Conservation (phyloP, 2,888 invertebrate species). For the Spodoptera littoralis region DNA sequence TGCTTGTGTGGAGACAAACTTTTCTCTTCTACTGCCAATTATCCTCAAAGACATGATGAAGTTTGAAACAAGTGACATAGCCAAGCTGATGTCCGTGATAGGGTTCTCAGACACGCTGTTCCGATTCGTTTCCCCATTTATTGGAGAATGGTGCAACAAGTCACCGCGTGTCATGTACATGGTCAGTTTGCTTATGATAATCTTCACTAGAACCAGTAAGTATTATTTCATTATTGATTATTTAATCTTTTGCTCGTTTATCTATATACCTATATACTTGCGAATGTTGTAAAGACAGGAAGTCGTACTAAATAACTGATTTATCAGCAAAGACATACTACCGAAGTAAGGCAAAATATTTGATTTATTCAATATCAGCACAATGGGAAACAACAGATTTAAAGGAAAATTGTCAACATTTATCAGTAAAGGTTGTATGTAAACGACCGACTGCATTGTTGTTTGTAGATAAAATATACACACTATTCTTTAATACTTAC, state of each 20-base stretch:
- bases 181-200: conserved; percentile 88
- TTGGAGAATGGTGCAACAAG: conserved; percentile 90
- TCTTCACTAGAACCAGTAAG: conserved; percentile 90
- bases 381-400: too few species aligned
- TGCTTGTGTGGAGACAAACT: conserved; percentile 91
- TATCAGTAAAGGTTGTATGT: conserved; percentile 22
- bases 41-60: conserved; percentile 90
- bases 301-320: too few species aligned
- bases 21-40: conserved; percentile 90
- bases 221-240: conserved; percentile 49
- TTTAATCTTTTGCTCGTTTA: conserved; percentile 1
- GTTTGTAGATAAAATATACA: conserved; percentile 10
- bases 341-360: too few species aligned
- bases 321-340: not conserved
- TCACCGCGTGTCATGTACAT: conserved; percentile 91
- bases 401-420: not conserved
- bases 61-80: conserved; percentile 89
- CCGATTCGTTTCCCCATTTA: conserved; percentile 90
- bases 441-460: conserved; percentile 31
- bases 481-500: conserved; percentile 19
- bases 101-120: conserved; percentile 89
- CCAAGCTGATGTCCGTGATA: conserved; percentile 90
- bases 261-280: not conserved
- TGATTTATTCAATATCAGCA: too few species aligned
- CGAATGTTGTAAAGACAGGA: too few species aligned